Evolutionary conservation across 2,113 vertebrate genomes (phyloP), one percentile per base, ranked within the genome.

Genomic region (Labeo rohita): DNA sequence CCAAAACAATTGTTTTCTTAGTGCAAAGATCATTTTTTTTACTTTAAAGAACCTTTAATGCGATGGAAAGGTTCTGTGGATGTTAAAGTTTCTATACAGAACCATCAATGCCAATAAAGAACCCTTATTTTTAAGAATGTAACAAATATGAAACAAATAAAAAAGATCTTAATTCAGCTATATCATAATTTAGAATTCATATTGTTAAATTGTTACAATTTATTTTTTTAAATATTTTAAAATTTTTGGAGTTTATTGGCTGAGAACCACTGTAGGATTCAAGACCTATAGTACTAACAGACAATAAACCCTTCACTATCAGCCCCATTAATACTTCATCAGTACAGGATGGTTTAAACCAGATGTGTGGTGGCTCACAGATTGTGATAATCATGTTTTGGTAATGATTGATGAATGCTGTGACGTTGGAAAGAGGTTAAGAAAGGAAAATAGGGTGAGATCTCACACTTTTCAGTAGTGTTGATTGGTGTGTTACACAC

Each of bases 401-500:
- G 15, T 36, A 54, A 54, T 11, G 18, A 59, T 18, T 74, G 61
- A 34, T 23, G 16, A 36, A 8, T 23, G n/a, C 21, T 83, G 77
- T 28, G 72, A 47, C 2, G 45, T 49, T 59, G 34, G 18, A 9
- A 59, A 63, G 10, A 66, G 21, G 34, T 45, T 36, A 10, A 39
- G 28, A 34, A 34, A 23, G 9, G 59, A 83, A 65, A 65, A 23
- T 16, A 28, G 12, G 72, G 52, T 45, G 11, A 66, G 80, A 82
- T 21, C 5, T 82, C 43, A 16, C 72, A 56, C 80, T 21, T 66
- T n/a, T 16, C 50, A 73, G 45, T 12, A 72, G 45, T 65, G 73
- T 79, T 74, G 74, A 85, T 63, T 56, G 34, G 56, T 83, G 52
- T 76, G 70, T 65, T 18, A 45, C 63, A 52, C 47, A 56, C 15